Percentiles rank a stretch among this genome's conserved stretches.
Conservation (phyloP, 2,888 invertebrate species). For the Watsonalla cultraria region DNA sequence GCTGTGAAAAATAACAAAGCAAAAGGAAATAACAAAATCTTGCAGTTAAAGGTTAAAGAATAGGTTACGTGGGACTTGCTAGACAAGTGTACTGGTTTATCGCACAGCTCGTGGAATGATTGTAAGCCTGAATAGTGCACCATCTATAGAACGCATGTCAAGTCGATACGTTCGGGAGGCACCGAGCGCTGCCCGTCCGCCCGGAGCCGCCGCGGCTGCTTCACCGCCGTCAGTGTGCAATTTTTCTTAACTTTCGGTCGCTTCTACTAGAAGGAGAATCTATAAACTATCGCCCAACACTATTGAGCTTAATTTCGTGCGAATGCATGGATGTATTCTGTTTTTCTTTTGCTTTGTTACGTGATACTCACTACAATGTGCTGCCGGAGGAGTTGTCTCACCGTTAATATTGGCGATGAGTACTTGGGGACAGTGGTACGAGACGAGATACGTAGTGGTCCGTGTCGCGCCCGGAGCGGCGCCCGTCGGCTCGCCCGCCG, state of each 20-base stretch:
- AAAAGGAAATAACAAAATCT: conserved; percentile 68
- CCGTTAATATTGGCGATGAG: conserved; percentile 47
- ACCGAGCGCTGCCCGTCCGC: conserved; percentile 33
- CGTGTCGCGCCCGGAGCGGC: conserved; percentile 29
- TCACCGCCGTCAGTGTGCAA: conserved; percentile 37
- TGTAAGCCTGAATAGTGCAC: conserved; percentile 74
- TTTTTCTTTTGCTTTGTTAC: conserved; percentile 78
- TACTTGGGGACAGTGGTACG: conserved; percentile 51
- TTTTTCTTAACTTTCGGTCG: conserved; percentile 44
- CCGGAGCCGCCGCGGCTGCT: conserved; percentile 32
- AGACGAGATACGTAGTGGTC: conserved; percentile 44
- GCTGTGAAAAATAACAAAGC: conserved; percentile 67
- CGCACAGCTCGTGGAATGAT: conserved; percentile 76
- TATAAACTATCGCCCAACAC: conserved; percentile 50
- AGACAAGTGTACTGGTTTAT: conserved; percentile 60
- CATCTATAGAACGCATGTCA: conserved; percentile 60
- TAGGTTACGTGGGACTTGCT: conserved; percentile 63
- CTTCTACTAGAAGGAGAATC: conserved; percentile 45
- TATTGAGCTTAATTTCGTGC: conserved; percentile 60
- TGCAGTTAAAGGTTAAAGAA: conserved; percentile 43
- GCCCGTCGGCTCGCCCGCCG: conserved; percentile 29
- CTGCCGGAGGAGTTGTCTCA: conserved; percentile 59
- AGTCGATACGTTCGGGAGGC: conserved; percentile 34
- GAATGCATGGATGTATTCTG: conserved; percentile 72
- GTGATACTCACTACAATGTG: conserved; percentile 62